Conservation (phyloP, 2,797 vertebrate genomes). For the Fratercula arctica region DNA sequence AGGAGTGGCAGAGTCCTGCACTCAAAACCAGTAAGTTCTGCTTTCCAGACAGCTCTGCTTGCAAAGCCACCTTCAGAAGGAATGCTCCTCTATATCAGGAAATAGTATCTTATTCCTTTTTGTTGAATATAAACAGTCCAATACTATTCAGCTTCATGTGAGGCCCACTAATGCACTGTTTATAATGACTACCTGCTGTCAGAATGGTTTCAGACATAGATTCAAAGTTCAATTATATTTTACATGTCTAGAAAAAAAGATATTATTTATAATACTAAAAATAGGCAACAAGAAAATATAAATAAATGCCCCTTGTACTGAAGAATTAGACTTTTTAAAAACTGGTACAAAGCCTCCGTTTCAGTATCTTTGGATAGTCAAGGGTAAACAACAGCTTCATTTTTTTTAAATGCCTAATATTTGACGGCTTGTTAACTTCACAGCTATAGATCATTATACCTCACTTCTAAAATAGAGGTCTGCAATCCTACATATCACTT, state of each 20-base stretch:
- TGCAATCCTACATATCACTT: not conserved
- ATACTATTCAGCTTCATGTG: not conserved
- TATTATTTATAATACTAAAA: not conserved
- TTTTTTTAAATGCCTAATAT: not conserved
- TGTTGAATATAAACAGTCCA: not conserved
- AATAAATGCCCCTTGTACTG: not conserved
- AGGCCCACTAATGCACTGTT: not conserved
- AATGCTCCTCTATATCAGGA: not conserved
- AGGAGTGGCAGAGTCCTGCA: not conserved
- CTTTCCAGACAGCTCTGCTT: not conserved
- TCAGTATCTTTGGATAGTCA: not conserved
- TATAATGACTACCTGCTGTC: not conserved
- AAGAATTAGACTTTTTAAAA: not conserved
- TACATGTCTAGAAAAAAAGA: not conserved
- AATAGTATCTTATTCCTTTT: not conserved
- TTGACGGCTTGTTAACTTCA: not conserved
- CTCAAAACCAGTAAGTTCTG: not conserved
- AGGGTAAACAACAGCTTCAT: not conserved
- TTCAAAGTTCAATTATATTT: not conserved
- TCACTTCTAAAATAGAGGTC: not conserved
- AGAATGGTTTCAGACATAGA: not conserved
- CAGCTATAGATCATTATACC: not conserved
- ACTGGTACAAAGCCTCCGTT: not conserved
- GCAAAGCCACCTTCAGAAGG: not conserved
- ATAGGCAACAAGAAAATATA: not conserved